Conservation (phyloP, 1,140 invertebrate genomes). For the Ooceraea biroi region DNA sequence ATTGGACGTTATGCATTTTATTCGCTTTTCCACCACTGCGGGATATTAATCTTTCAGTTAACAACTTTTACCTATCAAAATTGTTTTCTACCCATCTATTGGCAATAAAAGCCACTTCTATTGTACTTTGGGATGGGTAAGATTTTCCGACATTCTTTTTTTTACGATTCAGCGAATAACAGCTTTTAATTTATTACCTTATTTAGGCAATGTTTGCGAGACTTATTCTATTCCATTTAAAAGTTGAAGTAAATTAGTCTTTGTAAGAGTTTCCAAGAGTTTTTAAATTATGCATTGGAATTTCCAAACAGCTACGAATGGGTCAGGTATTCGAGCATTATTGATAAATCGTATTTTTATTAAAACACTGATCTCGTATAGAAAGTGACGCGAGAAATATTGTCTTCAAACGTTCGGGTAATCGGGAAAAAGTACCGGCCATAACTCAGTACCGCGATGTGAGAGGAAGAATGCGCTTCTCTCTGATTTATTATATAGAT, state of each 20-base stretch:
- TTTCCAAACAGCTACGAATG: background rate
- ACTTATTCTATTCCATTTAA: background rate
- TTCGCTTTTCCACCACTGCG: constrained; percentile 20
- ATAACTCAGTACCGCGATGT: constrained; percentile 1
- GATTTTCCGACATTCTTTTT: background rate
- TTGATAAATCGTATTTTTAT: background rate
- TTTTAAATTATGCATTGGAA: background rate
- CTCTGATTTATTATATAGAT: background rate
- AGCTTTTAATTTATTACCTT: background rate
- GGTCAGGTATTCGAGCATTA: background rate
- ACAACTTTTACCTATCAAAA: constrained; percentile 49
- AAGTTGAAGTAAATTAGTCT: background rate
- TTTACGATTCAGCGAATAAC: background rate
- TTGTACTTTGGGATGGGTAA: background rate
- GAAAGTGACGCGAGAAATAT: constrained; percentile 9
- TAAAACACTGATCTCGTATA: constrained; percentile 1
- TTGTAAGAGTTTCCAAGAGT: background rate
- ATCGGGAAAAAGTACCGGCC: background rate
- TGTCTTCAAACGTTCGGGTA: constrained; percentile 8
- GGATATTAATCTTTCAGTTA: constrained; percentile 44
- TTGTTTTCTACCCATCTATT: constrained; percentile 1
- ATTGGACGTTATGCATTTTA: constrained; percentile 44
- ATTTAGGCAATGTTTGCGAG: background rate
- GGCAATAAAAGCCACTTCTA: constrained; percentile 15
- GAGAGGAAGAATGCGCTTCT: background rate